Base-by-base conservation (phyloP, 2,797 vertebrate species). In the Alauda arvensis region DNA sequence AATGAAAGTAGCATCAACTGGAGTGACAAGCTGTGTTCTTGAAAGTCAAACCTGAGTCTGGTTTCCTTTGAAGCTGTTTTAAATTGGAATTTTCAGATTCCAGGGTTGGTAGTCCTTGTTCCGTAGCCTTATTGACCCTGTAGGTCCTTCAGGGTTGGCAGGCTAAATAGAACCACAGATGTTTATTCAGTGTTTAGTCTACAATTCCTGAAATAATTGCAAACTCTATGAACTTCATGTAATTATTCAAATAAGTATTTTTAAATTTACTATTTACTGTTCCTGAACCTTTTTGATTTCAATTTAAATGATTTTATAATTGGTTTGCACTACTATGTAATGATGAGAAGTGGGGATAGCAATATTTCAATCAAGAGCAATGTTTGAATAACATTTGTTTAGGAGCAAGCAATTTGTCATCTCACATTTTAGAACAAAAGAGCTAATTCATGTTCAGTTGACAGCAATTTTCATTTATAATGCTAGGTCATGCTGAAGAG, bases 381-480 rank as follows among this genome's bases (percentile, higher is more conserved):
- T 80, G 28, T 88, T 70, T 66, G 33, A 18, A 34, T 55, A 39
- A 33, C 72, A 16, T 56, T 29, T 19, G 43, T 82, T 88, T 70
- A 87, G 83, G 37, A 87, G 46, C 31, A 71, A 77, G 69, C 25
- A 37, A 31, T 77, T 81, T 84, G 25, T 88, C 39, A 18, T 68
- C 18, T 70, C 29, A 40, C 19, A 77, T 87, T 61, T 78, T 62
- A 26, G 48, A 82, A 74, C 62, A 61, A 79, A 92, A 91, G 57
- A 77, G 25, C 23, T 61, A 76, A 60, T 71, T 92, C 40, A 20
- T n/a, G 37, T 87, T 92, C 34, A 25, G 52, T 90, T 89, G 74
- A 83, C 89, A 92, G 39, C 34, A 39, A 33, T 89, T 92, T 93
- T 83, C n/a, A 40, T 85, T 87, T 65, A n/a, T 83, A 80, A 52